A percentile compares a stretch with the other conserved stretches of the same genome.
Evolutionary conservation across 2,113 vertebrate genomes (phyloP).

Genomic region (Pituophis catenifer): DNA sequence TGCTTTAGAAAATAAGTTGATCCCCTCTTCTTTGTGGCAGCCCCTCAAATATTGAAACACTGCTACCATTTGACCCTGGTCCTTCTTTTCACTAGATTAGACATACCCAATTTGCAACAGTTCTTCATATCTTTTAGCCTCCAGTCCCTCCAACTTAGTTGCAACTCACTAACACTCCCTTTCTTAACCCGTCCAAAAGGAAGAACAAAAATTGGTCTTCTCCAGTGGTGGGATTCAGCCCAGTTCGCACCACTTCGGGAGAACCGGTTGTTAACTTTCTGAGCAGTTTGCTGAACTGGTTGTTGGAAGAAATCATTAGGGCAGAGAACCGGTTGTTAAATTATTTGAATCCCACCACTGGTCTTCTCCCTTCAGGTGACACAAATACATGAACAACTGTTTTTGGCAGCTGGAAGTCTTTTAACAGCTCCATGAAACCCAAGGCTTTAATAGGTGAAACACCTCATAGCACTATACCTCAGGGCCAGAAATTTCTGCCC

Average conservation of each 20-base stretch:
- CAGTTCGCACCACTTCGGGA: too few relatives aligned
- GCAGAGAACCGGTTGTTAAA: too few relatives aligned
- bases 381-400: background rate
- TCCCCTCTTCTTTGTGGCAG: background rate
- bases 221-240: too few relatives aligned
- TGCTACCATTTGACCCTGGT: background rate
- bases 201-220: background rate
- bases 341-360: too few relatives aligned
- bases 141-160: background rate
- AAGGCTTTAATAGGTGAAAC: background rate
- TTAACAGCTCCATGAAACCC: background rate
- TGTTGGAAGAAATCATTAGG: too few relatives aligned
- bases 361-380: background rate
- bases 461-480: background rate
- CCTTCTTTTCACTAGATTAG: background rate
- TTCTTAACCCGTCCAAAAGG: background rate
- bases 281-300: too few relatives aligned
- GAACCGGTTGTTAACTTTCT: too few relatives aligned
- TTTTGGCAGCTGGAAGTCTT: background rate
- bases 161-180: background rate
- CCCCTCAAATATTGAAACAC: background rate
- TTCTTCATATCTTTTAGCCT: background rate
- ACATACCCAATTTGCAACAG: background rate
- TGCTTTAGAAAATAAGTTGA: background rate
- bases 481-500: background rate